phyloP scores from a whole-genome alignment of 2,113 vertebrate genomes.

The Perccottus glenii region DNA sequence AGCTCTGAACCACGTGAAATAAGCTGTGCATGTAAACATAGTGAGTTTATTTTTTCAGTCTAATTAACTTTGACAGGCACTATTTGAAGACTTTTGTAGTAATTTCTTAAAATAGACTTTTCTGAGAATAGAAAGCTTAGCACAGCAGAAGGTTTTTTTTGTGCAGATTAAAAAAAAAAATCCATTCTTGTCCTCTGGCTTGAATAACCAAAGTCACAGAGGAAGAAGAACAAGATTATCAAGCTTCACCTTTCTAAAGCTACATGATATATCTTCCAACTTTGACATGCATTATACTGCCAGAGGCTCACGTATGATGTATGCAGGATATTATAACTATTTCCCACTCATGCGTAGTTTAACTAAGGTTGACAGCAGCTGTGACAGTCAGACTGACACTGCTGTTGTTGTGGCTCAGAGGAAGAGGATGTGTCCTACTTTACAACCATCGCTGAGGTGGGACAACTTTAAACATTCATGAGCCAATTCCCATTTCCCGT shows the following conservation, averaged over 20 bases:
- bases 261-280: too few relatives aligned
- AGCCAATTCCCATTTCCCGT: slow-evolving; percentile 23
- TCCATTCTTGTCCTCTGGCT: neutral
- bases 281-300: slow-evolving; percentile 8
- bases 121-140: neutral
- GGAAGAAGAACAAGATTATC: neutral
- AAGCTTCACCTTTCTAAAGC: too few relatives aligned
- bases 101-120: neutral
- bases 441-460: slow-evolving; percentile 48
- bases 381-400: slow-evolving; percentile 28
- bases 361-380: slow-evolving; percentile 49
- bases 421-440: slow-evolving; percentile 65
- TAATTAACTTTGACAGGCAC: neutral
- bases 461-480: slow-evolving; percentile 55
- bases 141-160: neutral
- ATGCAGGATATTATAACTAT: slow-evolving; percentile 22
- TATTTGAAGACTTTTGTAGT: neutral
- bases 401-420: slow-evolving; percentile 44
- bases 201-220: neutral
- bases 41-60: neutral
- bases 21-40: too few relatives aligned
- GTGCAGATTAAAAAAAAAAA: neutral
- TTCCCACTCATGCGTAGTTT: slow-evolving; percentile 26
- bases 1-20: too few relatives aligned
- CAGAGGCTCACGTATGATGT: slow-evolving; percentile 15